Evolutionary conservation across 2,797 vertebrate genomes (phyloP).

Genomic region (Myripristis murdjan): DNA sequence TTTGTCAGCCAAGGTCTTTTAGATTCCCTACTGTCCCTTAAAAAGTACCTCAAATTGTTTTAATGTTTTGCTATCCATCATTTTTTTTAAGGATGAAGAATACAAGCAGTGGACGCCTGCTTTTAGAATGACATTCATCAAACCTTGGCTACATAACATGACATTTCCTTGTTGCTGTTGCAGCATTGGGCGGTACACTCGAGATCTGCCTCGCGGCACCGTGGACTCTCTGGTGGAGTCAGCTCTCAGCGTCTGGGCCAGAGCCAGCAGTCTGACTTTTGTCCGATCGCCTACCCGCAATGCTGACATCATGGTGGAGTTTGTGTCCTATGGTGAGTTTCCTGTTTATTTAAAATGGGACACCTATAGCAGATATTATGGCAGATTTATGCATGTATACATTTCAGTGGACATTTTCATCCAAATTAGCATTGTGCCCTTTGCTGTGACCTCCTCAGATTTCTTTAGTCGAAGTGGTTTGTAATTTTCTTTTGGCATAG

Average conservation of each 20-base stretch:
- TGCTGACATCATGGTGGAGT: constrained; percentile 84
- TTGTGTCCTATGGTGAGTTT: constrained; percentile 78
- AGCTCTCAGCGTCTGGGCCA: constrained; percentile 79
- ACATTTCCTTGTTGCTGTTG: constrained; percentile 29
- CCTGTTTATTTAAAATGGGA: constrained; percentile 6
- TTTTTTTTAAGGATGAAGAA: not conserved
- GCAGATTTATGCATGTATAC: not conserved
- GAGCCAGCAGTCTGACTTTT: constrained; percentile 79
- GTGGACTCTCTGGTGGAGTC: constrained; percentile 82
- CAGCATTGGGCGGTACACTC: constrained; percentile 79
- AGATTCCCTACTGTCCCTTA: not conserved
- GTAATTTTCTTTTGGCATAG: constrained; percentile 56
- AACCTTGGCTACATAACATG: not conserved
- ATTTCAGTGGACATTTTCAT: not conserved
- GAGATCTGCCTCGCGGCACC: constrained; percentile 76
- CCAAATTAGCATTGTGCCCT: constrained; percentile 22
- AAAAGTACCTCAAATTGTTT: not conserved
- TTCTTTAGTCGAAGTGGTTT: constrained; percentile 42
- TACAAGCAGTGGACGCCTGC: no score
- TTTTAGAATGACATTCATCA: not conserved
- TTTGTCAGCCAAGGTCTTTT: not conserved
- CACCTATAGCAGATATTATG: not conserved
- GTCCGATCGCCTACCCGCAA: constrained; percentile 67
- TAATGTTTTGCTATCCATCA: not conserved
- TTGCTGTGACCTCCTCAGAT: constrained; percentile 17